Base-by-base conservation (phyloP, 2,888 invertebrate genomes). In the Drosophila sordidapex region DNA sequence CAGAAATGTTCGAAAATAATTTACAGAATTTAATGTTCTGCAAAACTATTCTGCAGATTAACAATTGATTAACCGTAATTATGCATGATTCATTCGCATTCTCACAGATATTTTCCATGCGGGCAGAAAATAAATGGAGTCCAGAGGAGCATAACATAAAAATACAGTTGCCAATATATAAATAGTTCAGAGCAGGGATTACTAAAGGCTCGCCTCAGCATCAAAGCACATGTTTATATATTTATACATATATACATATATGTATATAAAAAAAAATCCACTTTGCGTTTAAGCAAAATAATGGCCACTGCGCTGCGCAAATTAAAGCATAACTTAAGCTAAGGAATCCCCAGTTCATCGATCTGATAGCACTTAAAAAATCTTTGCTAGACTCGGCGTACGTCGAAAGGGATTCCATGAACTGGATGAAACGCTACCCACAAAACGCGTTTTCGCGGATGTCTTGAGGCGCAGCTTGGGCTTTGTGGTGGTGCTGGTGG, bases 341-440 rank as follows among this genome's bases (percentile, higher is more conserved):
- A 71, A 58, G 15, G 21, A 63, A 59, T 70, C 52, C 56, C 43
- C 1, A 18, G 43, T 21, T 27, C 48, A 27, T 46, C 27, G 1
- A 25, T 18, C 33, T 1, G 27, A 35, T 46, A 38, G 51, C 43
- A n/a, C 57, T 82, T 83, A 93, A 73, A 93, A 93, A 70, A 93
- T 93, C 81, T 93, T 93, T 40, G 93, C 93, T 73, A 93, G 79
- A 79, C 93, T 93, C 38, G 93, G 92, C 38, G 93, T 92, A 48
- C 93, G 92, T 36, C 93, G 90, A 75, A 93, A 93, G 33, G 93
- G 93, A 90, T 93, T 93, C 93, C 93, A 93, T 21, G 92, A 91
- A 58, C 91, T 92, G 27, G 93, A 93, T 2, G 93, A 92, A 5
- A 93, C 82, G 71, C 93, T 93, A 63, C 93, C 93, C 29, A 89